Percentiles rank a stretch among this genome's conserved stretches.
phyloP scores from a whole-genome alignment of 1,140 invertebrate species.

The Hypothenemus hampei region DNA sequence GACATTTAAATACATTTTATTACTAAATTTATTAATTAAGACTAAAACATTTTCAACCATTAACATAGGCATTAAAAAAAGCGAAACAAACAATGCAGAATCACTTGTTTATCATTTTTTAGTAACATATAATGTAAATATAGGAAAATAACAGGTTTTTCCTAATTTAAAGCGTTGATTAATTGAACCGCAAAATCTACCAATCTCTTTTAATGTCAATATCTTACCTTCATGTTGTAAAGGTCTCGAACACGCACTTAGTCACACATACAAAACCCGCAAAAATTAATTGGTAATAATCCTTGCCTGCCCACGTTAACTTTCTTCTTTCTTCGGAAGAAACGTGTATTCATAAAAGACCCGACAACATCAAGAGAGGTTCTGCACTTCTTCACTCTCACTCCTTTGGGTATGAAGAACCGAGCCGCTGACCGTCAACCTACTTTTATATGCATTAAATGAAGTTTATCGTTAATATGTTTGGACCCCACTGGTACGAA shows the following conservation, averaged over 20 bases:
- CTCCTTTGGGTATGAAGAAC: background rate
- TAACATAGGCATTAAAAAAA: no score
- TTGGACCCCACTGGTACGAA: slow-evolving; percentile 3
- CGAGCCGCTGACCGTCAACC: background rate
- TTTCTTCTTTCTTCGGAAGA: no score
- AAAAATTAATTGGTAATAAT: background rate
- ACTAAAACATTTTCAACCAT: no score
- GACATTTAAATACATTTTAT: no score
- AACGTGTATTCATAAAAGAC: no score
- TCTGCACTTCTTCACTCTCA: slow-evolving; percentile 21
- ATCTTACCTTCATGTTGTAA: background rate
- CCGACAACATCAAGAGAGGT: background rate
- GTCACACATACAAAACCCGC: slow-evolving; percentile 1
- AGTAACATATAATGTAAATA: no score
- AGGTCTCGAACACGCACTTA: background rate
- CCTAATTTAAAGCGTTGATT: no score
- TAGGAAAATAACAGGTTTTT: slow-evolving; percentile 4
- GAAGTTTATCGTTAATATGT: background rate
- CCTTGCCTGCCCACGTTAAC: slow-evolving; percentile 13
- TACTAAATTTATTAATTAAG: no score
- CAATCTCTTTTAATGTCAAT: no score
- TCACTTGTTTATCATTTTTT: no score
- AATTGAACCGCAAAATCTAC: no score
- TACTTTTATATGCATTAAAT: slow-evolving; percentile 17
- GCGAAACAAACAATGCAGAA: no score